phyloP scores from a whole-genome alignment of 2,797 vertebrate species.

The Propithecus perrieri region DNA sequence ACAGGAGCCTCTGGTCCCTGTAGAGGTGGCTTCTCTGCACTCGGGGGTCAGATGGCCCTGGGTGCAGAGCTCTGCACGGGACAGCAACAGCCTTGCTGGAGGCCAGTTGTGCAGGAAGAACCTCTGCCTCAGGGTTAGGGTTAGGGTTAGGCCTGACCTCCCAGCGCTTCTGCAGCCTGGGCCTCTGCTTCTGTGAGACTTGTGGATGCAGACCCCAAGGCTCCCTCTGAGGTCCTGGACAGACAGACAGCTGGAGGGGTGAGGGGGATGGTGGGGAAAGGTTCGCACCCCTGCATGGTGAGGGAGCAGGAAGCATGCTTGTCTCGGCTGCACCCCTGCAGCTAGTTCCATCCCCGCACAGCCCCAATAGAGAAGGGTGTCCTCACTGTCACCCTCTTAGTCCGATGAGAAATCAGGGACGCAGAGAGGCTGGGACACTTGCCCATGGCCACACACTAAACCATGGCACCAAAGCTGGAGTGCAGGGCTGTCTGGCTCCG shows the following conservation, averaged over 20 bases:
- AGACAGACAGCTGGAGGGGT: background rate
- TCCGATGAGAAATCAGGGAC: background rate
- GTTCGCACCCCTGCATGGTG: no score
- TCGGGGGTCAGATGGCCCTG: background rate
- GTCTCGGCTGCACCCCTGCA: background rate
- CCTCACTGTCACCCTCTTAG: background rate
- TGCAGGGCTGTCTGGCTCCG: rapidly evolving
- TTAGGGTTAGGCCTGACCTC: background rate
- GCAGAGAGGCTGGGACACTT: background rate
- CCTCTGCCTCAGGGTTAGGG: background rate
- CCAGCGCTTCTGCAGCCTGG: background rate
- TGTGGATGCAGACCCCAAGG: background rate
- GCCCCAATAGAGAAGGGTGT: no score
- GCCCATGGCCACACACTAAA: no score
- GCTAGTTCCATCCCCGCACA: no score
- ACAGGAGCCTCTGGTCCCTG: background rate
- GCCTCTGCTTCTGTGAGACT: background rate
- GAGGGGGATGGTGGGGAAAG: no score
- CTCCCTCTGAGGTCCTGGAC: no score
- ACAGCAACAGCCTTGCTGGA: no score
- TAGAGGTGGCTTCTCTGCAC: background rate
- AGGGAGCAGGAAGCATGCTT: background rate
- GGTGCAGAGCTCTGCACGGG: background rate
- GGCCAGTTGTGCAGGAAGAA: no score
- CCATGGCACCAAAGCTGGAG: rapidly evolving